Evolutionary conservation across 2,888 invertebrate species (phyloP).

Genomic region (Leptopilina myrica): DNA sequence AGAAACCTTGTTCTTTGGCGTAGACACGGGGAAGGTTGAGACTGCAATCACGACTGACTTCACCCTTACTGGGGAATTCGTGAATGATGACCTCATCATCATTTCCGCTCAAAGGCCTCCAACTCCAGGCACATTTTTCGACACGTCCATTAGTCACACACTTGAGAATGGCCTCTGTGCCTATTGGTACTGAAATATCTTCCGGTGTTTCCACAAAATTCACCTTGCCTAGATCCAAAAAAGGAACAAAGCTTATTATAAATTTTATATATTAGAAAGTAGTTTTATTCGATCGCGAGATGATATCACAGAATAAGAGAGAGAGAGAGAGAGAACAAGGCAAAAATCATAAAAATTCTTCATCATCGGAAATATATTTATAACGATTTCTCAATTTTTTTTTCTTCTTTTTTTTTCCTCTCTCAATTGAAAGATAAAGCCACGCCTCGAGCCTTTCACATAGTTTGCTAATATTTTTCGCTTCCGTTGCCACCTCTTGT

Average conservation of each 20-base stretch:
- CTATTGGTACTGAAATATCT: slow-evolving; percentile 66
- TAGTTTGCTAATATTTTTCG: slow-evolving; percentile 38
- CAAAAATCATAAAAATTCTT: slow-evolving; percentile 16
- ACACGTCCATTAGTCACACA: slow-evolving; percentile 70
- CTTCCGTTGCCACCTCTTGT: slow-evolving; percentile 32
- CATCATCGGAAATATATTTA: slow-evolving; percentile 19
- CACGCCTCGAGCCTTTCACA: slow-evolving; percentile 39
- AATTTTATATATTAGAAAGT: neutral
- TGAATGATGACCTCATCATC: slow-evolving; percentile 61
- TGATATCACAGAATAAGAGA: neutral
- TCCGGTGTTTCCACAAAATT: slow-evolving; percentile 70
- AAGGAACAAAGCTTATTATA: neutral
- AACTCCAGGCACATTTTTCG: slow-evolving; percentile 72
- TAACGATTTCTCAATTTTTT: slow-evolving; percentile 35
- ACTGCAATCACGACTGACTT: slow-evolving; percentile 71
- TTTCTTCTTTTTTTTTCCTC: slow-evolving; percentile 24
- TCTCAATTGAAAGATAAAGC: slow-evolving; percentile 5
- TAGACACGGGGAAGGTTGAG: slow-evolving; percentile 62
- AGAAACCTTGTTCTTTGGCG: slow-evolving; percentile 70
- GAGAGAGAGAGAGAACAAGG: neutral
- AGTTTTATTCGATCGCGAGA: neutral
- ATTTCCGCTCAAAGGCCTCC: slow-evolving; percentile 64
- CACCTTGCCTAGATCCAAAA: slow-evolving; percentile 66
- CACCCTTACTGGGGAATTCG: slow-evolving; percentile 71
- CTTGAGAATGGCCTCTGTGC: slow-evolving; percentile 65